phyloP scores from a whole-genome alignment of 2,797 vertebrate genomes.

The Salmo trutta region DNA sequence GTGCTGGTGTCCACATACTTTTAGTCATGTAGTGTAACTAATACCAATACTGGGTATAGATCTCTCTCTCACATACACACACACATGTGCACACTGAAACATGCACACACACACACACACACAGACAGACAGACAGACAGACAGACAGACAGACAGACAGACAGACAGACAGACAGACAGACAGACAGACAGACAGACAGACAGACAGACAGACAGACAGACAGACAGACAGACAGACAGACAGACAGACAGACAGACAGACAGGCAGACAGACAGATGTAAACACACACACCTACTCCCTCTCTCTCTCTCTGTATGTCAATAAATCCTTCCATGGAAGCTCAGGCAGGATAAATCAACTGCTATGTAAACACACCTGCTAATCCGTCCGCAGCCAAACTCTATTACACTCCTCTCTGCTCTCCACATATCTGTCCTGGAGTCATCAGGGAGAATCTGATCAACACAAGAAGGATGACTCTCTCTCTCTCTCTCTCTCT shows the following conservation, averaged over 20 bases:
- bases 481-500: neutral
- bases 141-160: slow-evolving; percentile 12
- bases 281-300: slow-evolving; percentile 11
- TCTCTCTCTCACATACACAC: slow-evolving; percentile 1
- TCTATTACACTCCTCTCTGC: slow-evolving; percentile 40
- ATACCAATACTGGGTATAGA: too few species aligned
- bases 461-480: slow-evolving; percentile 46
- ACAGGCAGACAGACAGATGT: slow-evolving; percentile 16
- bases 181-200: neutral
- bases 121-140: slow-evolving; percentile 4
- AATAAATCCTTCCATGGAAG: slow-evolving; percentile 63
- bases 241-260: slow-evolving; percentile 19
- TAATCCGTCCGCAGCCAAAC: slow-evolving; percentile 64
- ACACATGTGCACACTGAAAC: neutral
- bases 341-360: slow-evolving; percentile 58
- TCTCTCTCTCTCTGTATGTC: slow-evolving; percentile 45
- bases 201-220: slow-evolving; percentile 7
- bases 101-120: neutral
- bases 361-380: slow-evolving; percentile 66
- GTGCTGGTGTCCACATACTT: too few species aligned
- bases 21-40: too few species aligned
- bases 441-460: slow-evolving; percentile 60
- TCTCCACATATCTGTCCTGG: slow-evolving; percentile 54
- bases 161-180: slow-evolving; percentile 10
- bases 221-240: slow-evolving; percentile 15